Evolutionary conservation across 2,888 invertebrate genomes (phyloP).

Genomic region (Xanthorhoe designata): DNA sequence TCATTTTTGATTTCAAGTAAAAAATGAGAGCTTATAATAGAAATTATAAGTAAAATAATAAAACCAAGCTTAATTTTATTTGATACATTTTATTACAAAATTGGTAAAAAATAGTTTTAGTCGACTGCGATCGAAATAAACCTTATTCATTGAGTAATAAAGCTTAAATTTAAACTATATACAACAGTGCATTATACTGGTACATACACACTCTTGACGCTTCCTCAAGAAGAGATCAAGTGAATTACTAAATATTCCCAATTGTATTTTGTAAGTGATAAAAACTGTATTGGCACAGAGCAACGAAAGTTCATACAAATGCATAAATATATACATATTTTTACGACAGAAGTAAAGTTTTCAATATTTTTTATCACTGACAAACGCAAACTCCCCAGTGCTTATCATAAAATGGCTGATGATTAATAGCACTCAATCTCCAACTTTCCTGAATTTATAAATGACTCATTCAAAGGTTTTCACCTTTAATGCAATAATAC

Average conservation of each 20-base stretch:
- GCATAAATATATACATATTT: background rate
- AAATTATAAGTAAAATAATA: background rate
- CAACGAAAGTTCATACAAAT: no score
- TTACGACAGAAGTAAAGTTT: background rate
- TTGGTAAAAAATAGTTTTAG: conserved; percentile 70
- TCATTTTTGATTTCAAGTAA: background rate
- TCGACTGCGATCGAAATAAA: conserved; percentile 82
- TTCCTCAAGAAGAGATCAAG: conserved; percentile 63
- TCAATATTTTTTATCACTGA: conserved; percentile 15
- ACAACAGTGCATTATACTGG: conserved; percentile 69
- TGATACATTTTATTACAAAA: conserved; percentile 74
- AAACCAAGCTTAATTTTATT: conserved; percentile 39
- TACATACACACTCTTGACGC: conserved; percentile 55
- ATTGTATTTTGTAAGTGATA: conserved; percentile 19
- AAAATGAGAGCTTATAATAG: background rate
- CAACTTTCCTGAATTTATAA: conserved; percentile 12
- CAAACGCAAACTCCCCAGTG: conserved; percentile 7
- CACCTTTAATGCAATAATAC: background rate
- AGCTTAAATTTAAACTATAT: conserved; percentile 69
- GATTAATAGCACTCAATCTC: conserved; percentile 28
- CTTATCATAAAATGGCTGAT: conserved; percentile 13
- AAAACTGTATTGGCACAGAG: background rate
- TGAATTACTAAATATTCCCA: conserved; percentile 41
- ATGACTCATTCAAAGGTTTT: conserved; percentile 6
- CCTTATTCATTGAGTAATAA: conserved; percentile 62